These are phyloP conservation scores for Parapristionchus giblindavisi DNA, from an alignment of 2,888 invertebrate genomes.

Conservation along the genomic window DNA sequence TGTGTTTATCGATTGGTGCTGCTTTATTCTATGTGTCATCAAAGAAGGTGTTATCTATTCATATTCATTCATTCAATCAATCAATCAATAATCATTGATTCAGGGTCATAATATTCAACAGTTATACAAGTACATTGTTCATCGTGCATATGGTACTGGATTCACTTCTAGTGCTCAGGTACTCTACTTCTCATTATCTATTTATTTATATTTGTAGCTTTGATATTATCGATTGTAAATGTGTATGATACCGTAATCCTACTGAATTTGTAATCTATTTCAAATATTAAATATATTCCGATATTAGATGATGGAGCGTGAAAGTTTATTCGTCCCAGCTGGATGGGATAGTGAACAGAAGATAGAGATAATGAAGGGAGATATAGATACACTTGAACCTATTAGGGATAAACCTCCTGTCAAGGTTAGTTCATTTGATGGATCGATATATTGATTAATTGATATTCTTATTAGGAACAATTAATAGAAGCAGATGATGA, in stretches of 20 bases:
- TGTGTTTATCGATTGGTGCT: conserved; percentile 64
- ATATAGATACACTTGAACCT: conserved; percentile 54
- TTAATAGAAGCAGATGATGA: conserved; percentile 63
- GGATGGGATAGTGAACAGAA: conserved; percentile 68
- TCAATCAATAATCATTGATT: not conserved
- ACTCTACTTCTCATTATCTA: no score
- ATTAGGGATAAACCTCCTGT: conserved; percentile 50
- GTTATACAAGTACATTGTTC: conserved; percentile 65
- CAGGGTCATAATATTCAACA: conserved; percentile 51
- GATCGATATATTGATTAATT: not conserved
- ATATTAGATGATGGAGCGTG: conserved; percentile 62
- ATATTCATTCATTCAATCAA: not conserved
- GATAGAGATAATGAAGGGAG: conserved; percentile 60
- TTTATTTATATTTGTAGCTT: not conserved
- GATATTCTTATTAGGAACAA: conserved; percentile 41
- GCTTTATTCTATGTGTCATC: conserved; percentile 60
- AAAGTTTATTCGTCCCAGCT: conserved; percentile 65
- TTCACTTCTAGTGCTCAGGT: conserved; percentile 62
- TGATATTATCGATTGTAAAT: not conserved
- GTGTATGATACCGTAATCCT: not conserved
- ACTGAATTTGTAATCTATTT: not conserved
- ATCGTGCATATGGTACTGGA: conserved; percentile 63
- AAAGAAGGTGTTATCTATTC: conserved; percentile 39
- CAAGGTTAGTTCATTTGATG: conserved; percentile 8
- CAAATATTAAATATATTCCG: not conserved